phyloP scores from a whole-genome alignment of 2,888 invertebrate genomes.

The Leistus spinibarbis region DNA sequence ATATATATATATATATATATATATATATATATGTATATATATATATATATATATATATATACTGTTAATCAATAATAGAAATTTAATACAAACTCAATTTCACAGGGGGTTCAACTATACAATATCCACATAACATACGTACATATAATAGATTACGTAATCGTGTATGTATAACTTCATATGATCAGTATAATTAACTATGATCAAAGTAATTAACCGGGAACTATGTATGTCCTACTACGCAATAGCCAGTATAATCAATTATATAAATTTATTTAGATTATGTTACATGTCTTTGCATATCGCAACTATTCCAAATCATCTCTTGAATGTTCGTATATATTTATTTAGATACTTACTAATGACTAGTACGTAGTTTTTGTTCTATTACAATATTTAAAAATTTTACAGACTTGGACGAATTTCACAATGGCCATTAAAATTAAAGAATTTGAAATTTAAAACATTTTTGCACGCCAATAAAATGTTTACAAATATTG shows the following conservation, averaged over 20 bases:
- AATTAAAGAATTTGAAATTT: no score
- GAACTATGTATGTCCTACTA: background rate
- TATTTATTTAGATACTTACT: no score
- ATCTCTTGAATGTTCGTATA: no score
- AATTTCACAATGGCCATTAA: no score
- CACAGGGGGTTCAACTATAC: background rate
- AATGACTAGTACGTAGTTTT: no score
- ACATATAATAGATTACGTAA: conserved; percentile 28
- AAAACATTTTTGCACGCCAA: no score
- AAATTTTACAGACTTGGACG: no score
- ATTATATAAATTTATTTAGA: background rate
- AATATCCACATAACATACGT: background rate
- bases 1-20: background rate
- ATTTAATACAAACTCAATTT: background rate
- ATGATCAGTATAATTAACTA: conserved; percentile 9
- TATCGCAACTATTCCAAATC: background rate
- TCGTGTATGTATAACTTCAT: conserved; percentile 12
- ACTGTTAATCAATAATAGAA: conserved; percentile 31
- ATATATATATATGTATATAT: background rate
- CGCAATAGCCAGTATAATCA: background rate
- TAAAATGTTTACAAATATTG: no score
- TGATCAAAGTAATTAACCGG: conserved; percentile 5
- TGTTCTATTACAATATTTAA: no score
- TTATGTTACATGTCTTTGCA: background rate
- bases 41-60: conserved; percentile 7